These are phyloP conservation scores for Archaeoteleia sp. DNA, from an alignment of 2,888 invertebrate species.

Conservation along the genomic window DNA sequence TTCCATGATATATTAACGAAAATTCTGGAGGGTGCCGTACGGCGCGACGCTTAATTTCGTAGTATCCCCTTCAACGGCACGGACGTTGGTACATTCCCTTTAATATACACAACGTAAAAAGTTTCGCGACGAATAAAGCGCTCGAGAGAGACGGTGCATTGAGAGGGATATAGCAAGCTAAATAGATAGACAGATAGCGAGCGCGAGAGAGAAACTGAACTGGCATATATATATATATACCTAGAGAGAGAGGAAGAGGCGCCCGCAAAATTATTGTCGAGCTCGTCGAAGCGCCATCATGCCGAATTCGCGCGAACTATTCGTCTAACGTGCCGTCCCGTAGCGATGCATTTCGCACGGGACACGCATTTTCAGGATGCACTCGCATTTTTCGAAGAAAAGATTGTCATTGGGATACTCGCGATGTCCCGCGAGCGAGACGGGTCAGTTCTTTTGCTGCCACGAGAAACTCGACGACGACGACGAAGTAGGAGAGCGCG, in stretches of 20 bases:
- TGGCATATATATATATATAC: slow-evolving; percentile 38
- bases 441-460: slow-evolving; percentile 29
- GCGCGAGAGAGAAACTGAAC: slow-evolving; percentile 40
- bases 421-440: slow-evolving; percentile 23
- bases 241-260: slow-evolving; percentile 18
- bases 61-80: slow-evolving; percentile 68
- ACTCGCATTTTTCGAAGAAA: background rate
- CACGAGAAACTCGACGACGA: slow-evolving; percentile 1
- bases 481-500: slow-evolving; percentile 45
- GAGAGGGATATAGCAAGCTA: slow-evolving; percentile 35
- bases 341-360: background rate
- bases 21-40: slow-evolving; percentile 22
- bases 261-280: slow-evolving; percentile 35
- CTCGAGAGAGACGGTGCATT: slow-evolving; percentile 43
- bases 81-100: slow-evolving; percentile 69
- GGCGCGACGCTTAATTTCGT: slow-evolving; percentile 63
- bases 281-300: slow-evolving; percentile 22
- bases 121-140: slow-evolving; percentile 71
- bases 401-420: background rate
- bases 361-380: background rate
- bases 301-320: background rate
- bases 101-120: slow-evolving; percentile 73
- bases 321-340: background rate
- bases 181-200: slow-evolving; percentile 48
- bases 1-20: background rate